phyloP scores from a whole-genome alignment of 1,140 invertebrate genomes.

The Plectrocnemia conspersa region DNA sequence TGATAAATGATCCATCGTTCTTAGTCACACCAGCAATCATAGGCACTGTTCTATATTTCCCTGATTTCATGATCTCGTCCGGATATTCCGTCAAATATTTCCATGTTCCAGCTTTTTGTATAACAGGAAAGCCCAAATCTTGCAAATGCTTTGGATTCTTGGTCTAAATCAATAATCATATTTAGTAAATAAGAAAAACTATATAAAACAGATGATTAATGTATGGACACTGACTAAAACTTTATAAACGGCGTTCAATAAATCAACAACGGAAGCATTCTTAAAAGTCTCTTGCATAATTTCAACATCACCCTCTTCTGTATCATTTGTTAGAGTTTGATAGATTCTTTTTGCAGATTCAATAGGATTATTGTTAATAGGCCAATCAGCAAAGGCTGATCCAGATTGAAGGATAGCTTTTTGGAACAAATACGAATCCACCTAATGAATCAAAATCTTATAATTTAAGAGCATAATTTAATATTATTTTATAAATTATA shows the following conservation, averaged over 20 bases:
- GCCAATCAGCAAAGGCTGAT: not conserved
- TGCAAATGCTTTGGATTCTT: not conserved
- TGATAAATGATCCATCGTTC: slow-evolving; percentile 30
- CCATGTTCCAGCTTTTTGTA: slow-evolving; percentile 24
- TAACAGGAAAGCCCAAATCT: too few relatives aligned
- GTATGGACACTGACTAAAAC: too few relatives aligned
- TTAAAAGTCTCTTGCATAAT: not conserved
- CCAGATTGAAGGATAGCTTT: slow-evolving; percentile 2
- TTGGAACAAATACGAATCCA: not conserved
- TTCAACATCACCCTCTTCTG: not conserved
- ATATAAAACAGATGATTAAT: not conserved
- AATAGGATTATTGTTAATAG: not conserved
- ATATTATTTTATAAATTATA: too few relatives aligned
- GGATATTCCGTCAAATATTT: slow-evolving; percentile 24
- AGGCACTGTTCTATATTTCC: slow-evolving; percentile 19
- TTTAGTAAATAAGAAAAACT: not conserved
- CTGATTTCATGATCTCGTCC: slow-evolving; percentile 1
- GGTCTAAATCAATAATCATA: not conserved
- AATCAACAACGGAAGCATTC: not conserved
- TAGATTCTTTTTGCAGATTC: not conserved
- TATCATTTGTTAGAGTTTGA: not conserved
- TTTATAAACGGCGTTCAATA: too few relatives aligned
- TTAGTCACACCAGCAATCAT: slow-evolving; percentile 29
- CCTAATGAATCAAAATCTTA: too few relatives aligned
- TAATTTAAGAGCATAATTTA: too few relatives aligned